These are phyloP conservation scores for Phocoena phocoena DNA, from an alignment of 2,113 vertebrate species.

Conservation along the genomic window DNA sequence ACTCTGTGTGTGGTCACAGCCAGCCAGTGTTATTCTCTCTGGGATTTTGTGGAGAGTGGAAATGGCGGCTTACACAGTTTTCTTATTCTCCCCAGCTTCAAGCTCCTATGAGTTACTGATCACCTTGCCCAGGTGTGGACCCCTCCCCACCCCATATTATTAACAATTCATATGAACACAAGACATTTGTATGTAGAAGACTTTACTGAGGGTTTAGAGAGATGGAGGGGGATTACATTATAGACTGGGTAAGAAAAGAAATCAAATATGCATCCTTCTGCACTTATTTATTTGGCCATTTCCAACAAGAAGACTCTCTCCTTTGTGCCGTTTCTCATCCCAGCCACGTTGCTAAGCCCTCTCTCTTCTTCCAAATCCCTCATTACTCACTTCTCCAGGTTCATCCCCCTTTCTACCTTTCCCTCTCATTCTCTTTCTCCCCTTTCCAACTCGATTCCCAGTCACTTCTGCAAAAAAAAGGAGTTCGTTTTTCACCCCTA, in stretches of 20 bases:
- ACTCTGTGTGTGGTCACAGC: background rate
- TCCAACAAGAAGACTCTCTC: background rate
- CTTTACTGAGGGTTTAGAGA: background rate
- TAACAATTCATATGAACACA: background rate
- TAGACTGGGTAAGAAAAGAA: background rate
- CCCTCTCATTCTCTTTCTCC: background rate
- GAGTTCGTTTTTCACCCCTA: background rate
- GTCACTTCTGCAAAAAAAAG: background rate
- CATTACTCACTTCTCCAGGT: background rate
- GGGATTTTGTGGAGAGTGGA: background rate
- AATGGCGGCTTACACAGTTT: background rate
- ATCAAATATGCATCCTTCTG: background rate
- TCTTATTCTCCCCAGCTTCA: background rate
- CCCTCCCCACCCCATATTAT: fast-evolving
- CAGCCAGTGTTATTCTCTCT: background rate
- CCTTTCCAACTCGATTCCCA: background rate
- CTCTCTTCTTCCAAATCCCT: background rate
- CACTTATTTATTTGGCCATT: background rate
- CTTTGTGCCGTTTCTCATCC: background rate
- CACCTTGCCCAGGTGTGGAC: background rate
- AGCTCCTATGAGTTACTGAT: background rate
- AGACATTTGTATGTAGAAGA: background rate
- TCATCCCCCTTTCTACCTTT: background rate
- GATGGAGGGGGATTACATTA: too few species aligned
- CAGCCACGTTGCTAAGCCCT: background rate